These are phyloP conservation scores for Tinamus major DNA, from an alignment of 2,797 vertebrate genomes.

Conservation along the genomic window DNA sequence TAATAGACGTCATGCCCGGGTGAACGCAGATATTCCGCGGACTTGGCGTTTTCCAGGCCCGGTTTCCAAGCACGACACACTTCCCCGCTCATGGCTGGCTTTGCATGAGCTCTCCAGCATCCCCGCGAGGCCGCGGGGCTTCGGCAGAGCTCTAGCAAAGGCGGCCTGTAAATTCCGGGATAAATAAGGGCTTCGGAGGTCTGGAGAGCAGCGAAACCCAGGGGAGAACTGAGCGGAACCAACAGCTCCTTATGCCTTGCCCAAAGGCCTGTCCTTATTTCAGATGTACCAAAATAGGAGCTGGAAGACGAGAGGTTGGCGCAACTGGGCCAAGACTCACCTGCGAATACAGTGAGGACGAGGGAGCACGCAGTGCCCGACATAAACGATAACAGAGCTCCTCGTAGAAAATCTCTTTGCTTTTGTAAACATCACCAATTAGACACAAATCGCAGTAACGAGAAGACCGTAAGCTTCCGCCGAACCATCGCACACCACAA, in stretches of 20 bases:
- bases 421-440: background rate
- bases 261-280: conserved; percentile 66
- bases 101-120: background rate
- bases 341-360: background rate
- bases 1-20: background rate
- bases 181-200: conserved; percentile 68
- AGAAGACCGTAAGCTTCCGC: background rate
- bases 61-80: background rate
- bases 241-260: conserved; percentile 69
- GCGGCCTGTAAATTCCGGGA: conserved; percentile 72
- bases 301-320: conserved; percentile 34
- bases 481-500: background rate
- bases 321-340: background rate
- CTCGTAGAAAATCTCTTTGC: background rate
- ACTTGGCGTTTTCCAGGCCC: background rate
- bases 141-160: conserved; percentile 65
- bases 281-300: conserved; percentile 39
- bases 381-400: background rate
- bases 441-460: background rate
- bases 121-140: conserved; percentile 70
- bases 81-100: no score
- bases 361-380: background rate
- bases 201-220: conserved; percentile 48
- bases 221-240: conserved; percentile 63
- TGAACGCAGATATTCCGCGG: conserved; percentile 14